These are phyloP conservation scores for Phymorhynchus buccinoides DNA, from an alignment of 1,140 invertebrate species.

Conservation along the genomic window DNA sequence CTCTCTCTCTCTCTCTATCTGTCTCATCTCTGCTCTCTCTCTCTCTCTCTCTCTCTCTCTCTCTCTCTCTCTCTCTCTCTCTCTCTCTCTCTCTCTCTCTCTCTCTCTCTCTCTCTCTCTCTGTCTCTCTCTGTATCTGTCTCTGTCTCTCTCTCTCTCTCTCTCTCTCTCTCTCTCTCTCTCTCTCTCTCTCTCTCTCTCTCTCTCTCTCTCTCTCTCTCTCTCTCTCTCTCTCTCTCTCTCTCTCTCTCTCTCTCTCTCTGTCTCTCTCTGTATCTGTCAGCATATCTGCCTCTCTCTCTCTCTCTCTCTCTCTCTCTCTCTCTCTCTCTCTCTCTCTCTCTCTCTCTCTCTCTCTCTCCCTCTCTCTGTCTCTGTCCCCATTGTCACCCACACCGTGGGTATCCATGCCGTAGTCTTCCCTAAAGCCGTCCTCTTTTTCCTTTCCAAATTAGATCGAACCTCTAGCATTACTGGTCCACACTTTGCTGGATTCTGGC, in stretches of 20 bases:
- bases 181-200: background rate
- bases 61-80: background rate
- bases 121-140: background rate
- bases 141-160: background rate
- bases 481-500: no score
- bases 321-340: no score
- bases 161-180: background rate
- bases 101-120: background rate
- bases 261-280: background rate
- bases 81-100: background rate
- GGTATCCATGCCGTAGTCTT: no score
- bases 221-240: background rate
- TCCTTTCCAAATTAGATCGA: no score
- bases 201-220: background rate
- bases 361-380: no score
- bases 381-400: no score
- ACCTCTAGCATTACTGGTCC: no score
- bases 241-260: background rate
- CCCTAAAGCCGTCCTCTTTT: no score
- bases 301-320: no score
- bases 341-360: no score
- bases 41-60: conserved; percentile 1
- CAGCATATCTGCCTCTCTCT: no score
- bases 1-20: background rate
- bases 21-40: no score